Base-by-base conservation (phyloP, 2,888 invertebrate genomes). In the Zele albiditarsus region DNA sequence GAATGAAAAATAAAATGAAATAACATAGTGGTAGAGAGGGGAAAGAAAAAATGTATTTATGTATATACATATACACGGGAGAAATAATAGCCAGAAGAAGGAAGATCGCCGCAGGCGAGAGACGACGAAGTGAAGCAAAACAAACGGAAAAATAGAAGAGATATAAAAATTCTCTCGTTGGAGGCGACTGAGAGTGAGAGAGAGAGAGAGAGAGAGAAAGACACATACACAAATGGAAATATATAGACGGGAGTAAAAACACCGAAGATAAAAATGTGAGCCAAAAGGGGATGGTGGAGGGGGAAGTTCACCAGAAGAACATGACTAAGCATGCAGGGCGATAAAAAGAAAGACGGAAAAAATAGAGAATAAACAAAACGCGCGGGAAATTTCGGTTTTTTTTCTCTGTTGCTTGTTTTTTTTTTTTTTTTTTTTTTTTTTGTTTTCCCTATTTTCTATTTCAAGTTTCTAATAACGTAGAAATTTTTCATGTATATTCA, bases 1-100 rank as follows among this genome's bases (percentile, higher is more conserved):
- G 60, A 66, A 68, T 31, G 27, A 16, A 58, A 67, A 38, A 33
- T 20, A 72, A 72, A 74, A 68, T 75, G 46, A 72, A 72, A 65
- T 74, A 76, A 66, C 70, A 76, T 71, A 77, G 70, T 73, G 73
- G 70, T 73, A 75, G 77, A 70, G 74, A 69, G 53, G 73, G 70
- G 73, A 70, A 63, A 71, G 76, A 73, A 67, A 31, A 49, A 53
- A 68, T 38, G 12, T 3, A n/a, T n/a, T n/a, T 33, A 53, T 8
- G 2, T 53, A 53, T 53, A 20, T 23, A 23, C 16, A 46, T 46
- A n/a, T 57, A 20, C n/a, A 57, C 8, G 23, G n/a, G 53, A 20
- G 53, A 20, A 23, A 53, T 53, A 23, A 53, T 53, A 20, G 53
- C 2, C 8, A 25, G 66, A n/a, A 20, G 66, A 20, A 46, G 63